Conservation (phyloP, 2,113 vertebrate species). For the Chauna torquata region DNA sequence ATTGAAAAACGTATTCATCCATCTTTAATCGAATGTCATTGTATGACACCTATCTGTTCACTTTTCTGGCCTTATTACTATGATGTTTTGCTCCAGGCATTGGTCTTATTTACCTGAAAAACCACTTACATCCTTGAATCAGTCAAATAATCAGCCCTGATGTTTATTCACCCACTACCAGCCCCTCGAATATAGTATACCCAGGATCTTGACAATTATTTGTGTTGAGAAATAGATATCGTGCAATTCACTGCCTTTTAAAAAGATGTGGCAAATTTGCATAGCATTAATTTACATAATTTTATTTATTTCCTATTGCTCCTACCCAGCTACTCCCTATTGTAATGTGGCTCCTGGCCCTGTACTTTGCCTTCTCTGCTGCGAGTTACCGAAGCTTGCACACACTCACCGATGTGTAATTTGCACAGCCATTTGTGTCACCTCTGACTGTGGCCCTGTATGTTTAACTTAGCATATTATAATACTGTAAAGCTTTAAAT, state of each 20-base stretch:
- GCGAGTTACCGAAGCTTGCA: fast-evolving
- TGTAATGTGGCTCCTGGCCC: neutral
- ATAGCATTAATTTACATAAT: neutral
- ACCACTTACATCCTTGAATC: neutral
- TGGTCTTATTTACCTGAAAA: neutral
- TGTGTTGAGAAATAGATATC: neutral
- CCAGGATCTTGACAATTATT: neutral
- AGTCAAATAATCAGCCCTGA: neutral
- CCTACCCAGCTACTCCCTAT: neutral
- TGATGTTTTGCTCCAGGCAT: neutral
- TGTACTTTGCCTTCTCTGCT: neutral
- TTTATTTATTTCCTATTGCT: neutral
- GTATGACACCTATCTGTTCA: neutral
- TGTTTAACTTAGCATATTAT: neutral
- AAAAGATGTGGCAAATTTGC: neutral
- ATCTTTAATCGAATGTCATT: neutral
- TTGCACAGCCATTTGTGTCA: neutral
- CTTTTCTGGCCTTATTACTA: neutral
- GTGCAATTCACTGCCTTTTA: neutral
- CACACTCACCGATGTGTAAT: neutral
- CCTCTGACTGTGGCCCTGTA: neutral
- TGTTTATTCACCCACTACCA: neutral
- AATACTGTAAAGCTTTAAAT: neutral
- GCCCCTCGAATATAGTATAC: neutral
- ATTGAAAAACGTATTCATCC: neutral